Evolutionary conservation across 2,113 vertebrate species (phyloP).

Genomic region (Nematolebias whitei): DNA sequence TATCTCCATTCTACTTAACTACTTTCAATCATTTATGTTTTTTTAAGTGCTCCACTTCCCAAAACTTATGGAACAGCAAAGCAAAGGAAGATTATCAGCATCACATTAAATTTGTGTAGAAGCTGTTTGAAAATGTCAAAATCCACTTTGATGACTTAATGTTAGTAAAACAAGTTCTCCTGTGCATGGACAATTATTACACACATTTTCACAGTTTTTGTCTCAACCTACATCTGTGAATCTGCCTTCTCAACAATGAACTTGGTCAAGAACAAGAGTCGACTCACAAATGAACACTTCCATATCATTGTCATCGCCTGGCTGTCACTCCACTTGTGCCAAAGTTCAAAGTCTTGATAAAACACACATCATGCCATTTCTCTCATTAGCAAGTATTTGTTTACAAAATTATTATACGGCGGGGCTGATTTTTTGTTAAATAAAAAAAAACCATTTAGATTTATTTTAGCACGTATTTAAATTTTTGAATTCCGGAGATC

Average conservation of each 20-base stretch:
- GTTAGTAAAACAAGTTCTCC: not conserved
- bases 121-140: conserved; percentile 13
- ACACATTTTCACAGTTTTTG: conserved; percentile 5
- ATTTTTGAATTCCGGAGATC: too few relatives aligned
- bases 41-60: not conserved
- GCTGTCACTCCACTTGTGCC: not conserved
- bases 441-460: too few relatives aligned
- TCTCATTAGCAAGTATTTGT: too few relatives aligned
- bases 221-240: conserved; percentile 6
- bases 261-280: conserved; percentile 9
- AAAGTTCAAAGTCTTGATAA: not conserved
- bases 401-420: too few relatives aligned
- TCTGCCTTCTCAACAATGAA: conserved; percentile 19
- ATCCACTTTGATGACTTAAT: not conserved
- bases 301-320: conserved; percentile 5
- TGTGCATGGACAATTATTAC: not conserved
- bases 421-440: too few relatives aligned
- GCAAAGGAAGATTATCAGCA: not conserved
- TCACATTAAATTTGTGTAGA: not conserved
- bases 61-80: too few relatives aligned
- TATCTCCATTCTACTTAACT: too few relatives aligned
- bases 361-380: not conserved
- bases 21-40: too few relatives aligned
- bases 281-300: not conserved
- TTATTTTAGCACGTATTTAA: too few relatives aligned